These are phyloP conservation scores for Meiosimyza platycephala DNA, from an alignment of 2,888 invertebrate genomes.

Conservation along the genomic window DNA sequence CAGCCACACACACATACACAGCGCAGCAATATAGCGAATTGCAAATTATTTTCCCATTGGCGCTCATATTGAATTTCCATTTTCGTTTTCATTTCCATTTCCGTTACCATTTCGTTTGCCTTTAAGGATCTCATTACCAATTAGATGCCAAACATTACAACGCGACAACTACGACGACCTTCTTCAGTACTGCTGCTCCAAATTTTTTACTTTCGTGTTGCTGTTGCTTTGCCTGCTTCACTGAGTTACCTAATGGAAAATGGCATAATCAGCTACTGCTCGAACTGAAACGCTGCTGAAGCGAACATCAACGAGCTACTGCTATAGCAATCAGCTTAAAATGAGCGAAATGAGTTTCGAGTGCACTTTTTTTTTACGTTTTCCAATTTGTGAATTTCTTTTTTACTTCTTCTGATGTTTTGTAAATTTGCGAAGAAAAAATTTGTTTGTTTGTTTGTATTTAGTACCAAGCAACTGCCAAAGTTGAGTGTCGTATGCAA, in stretches of 20 bases:
- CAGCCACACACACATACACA: too few relatives aligned
- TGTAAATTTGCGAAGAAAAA: too few relatives aligned
- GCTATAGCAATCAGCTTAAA: too few relatives aligned
- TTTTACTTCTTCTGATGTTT: too few relatives aligned
- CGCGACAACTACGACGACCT: not conserved
- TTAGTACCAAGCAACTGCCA: too few relatives aligned
- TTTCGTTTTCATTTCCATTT: constrained; percentile 12
- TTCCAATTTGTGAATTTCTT: too few relatives aligned
- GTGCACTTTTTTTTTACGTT: too few relatives aligned
- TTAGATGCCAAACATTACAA: constrained; percentile 6
- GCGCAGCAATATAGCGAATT: not conserved
- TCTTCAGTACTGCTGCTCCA: not conserved
- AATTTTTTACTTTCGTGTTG: not conserved
- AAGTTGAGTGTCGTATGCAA: too few relatives aligned
- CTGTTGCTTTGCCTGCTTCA: constrained; percentile 18
- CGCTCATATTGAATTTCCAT: constrained; percentile 3
- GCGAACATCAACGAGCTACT: too few relatives aligned
- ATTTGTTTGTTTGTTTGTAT: too few relatives aligned
- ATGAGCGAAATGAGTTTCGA: too few relatives aligned
- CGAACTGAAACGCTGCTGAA: too few relatives aligned
- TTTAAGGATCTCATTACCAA: constrained; percentile 23
- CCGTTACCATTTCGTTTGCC: constrained; percentile 9
- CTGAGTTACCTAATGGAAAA: constrained; percentile 19
- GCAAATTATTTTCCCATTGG: not conserved
- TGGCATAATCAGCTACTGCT: constrained; percentile 21